phyloP scores from a whole-genome alignment of 2,797 vertebrate genomes.

The Petrocephalus sullivani region DNA sequence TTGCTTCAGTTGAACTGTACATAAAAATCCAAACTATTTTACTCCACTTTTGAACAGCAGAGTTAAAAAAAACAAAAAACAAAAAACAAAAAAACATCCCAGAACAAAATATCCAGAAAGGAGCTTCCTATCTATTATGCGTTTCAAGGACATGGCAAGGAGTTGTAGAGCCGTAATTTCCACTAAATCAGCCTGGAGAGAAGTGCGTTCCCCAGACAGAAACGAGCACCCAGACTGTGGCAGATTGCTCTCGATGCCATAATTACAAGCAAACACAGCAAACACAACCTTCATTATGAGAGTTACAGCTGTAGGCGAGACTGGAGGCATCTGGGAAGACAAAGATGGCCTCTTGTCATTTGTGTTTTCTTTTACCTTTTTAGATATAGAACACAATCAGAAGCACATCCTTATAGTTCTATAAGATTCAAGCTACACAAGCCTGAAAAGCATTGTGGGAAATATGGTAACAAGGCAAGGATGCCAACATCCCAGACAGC shows the following conservation, averaged over 20 bases:
- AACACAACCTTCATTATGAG: neutral
- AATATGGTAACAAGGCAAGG: neutral
- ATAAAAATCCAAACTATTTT: neutral
- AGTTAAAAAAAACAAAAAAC: neutral
- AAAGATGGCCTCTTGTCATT: neutral
- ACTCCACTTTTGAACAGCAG: neutral
- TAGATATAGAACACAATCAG: neutral
- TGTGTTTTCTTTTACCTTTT: neutral
- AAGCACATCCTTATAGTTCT: neutral
- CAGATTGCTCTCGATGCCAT: neutral
- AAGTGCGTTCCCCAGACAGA: neutral
- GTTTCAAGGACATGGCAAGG: neutral
- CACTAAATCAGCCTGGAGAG: neutral
- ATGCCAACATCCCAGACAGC: neutral
- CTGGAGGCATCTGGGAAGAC: neutral
- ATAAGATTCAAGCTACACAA: neutral
- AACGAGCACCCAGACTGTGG: neutral
- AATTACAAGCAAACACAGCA: slow-evolving; percentile 11
- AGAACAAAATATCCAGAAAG: neutral
- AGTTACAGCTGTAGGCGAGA: neutral
- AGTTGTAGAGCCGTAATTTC: neutral
- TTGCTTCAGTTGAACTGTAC: neutral
- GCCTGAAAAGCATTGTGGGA: neutral
- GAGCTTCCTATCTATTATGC: neutral
- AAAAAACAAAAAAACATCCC: neutral